phyloP scores from a whole-genome alignment of 2,113 vertebrate genomes.

The Rhabdornis inornatus region DNA sequence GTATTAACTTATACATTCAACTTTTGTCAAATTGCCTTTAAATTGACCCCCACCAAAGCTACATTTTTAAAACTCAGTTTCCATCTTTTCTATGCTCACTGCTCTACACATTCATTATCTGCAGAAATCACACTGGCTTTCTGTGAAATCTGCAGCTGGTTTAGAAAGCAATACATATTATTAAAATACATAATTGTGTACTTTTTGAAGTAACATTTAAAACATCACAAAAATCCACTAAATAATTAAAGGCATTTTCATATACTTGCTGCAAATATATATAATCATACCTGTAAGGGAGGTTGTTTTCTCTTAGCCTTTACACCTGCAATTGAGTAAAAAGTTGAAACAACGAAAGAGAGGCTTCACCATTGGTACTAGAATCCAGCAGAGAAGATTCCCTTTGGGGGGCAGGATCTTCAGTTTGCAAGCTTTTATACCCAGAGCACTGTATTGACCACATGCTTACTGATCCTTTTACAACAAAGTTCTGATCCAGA shows the following conservation, averaged over 20 bases:
- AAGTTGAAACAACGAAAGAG: background rate
- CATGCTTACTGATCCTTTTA: background rate
- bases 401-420: background rate
- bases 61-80: background rate
- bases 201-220: background rate
- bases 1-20: background rate
- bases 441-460: background rate
- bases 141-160: background rate
- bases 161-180: background rate
- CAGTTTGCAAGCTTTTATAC: background rate
- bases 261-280: background rate
- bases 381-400: background rate
- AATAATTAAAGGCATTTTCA: background rate
- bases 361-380: background rate
- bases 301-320: background rate
- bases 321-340: background rate
- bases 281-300: background rate
- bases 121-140: background rate
- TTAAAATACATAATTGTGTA: background rate
- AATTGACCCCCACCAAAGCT: background rate
- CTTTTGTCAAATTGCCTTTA: background rate
- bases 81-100: background rate
- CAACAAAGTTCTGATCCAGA: background rate
- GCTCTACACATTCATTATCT: background rate
- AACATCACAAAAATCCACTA: background rate